Conservation (phyloP, 2,888 invertebrate species). For the Mystacides longicornis region DNA sequence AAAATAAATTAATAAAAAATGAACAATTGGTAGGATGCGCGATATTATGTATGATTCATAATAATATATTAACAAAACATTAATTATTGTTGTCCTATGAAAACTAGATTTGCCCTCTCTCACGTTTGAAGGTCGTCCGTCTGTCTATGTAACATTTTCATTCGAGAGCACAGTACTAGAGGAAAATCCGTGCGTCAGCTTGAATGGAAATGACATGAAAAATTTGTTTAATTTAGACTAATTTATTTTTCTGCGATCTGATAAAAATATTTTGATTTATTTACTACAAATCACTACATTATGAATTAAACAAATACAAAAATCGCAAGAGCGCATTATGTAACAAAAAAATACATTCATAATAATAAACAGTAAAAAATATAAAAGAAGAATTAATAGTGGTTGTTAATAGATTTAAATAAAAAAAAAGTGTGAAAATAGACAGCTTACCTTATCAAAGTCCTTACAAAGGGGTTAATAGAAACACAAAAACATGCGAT, state of each 20-base stretch:
- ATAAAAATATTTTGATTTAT: too few relatives aligned
- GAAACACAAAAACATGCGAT: neutral
- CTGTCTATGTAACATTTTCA: neutral
- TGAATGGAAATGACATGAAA: too few relatives aligned
- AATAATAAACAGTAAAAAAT: neutral
- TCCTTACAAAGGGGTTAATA: neutral
- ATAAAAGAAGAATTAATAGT: neutral
- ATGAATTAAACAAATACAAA: neutral
- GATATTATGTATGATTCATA: too few relatives aligned
- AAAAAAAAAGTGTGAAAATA: neutral
- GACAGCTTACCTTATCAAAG: neutral
- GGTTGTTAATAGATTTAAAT: neutral
- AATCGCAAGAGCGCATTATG: neutral
- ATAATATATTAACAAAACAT: too few relatives aligned
- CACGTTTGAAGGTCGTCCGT: constrained; percentile 8
- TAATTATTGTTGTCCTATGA: neutral
- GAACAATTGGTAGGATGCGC: too few relatives aligned
- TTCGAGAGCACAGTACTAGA: too few relatives aligned
- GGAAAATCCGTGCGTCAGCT: too few relatives aligned
- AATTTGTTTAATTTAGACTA: too few relatives aligned
- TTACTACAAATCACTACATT: too few relatives aligned
- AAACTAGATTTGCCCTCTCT: constrained; percentile 13
- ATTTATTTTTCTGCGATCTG: too few relatives aligned
- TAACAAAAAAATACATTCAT: neutral
- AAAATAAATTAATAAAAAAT: too few relatives aligned